These are phyloP conservation scores for Apodemus agrarius DNA, from an alignment of 2,797 vertebrate genomes.

Conservation along the genomic window DNA sequence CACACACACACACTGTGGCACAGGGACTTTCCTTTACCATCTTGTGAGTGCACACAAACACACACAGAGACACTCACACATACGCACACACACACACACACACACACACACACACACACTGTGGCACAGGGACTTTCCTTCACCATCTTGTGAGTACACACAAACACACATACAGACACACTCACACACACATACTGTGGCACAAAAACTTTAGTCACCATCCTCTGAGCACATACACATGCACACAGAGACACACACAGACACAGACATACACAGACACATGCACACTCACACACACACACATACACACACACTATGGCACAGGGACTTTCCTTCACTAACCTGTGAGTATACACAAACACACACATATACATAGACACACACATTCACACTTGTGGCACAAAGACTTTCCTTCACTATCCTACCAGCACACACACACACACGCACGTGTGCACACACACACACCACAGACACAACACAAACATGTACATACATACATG, in stretches of 20 bases:
- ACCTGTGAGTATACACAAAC: not conserved
- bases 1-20: too few species aligned
- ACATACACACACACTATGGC: not conserved
- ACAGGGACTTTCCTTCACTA: not conserved
- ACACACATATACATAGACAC: too few species aligned
- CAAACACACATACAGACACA: not conserved
- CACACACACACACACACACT: not conserved
- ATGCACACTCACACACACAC: too few species aligned
- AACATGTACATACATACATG: not conserved
- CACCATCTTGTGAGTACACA: not conserved
- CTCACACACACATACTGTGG: not conserved
- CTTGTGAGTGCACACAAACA: not conserved
- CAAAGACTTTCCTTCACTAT: too few species aligned
- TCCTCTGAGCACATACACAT: not conserved
- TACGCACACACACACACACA: too few species aligned
- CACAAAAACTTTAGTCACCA: not conserved
- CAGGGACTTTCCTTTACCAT: too few species aligned
- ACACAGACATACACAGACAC: not conserved
- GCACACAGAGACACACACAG: too few species aligned
- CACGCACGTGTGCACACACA: not conserved
- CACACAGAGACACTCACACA: too few species aligned
- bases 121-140: not conserved
- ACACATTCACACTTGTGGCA: too few species aligned
- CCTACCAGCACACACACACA: not conserved
- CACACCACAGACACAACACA: not conserved